phyloP scores from a whole-genome alignment of 92 coral and sea anemone genomes.

The Muricea muricata region DNA sequence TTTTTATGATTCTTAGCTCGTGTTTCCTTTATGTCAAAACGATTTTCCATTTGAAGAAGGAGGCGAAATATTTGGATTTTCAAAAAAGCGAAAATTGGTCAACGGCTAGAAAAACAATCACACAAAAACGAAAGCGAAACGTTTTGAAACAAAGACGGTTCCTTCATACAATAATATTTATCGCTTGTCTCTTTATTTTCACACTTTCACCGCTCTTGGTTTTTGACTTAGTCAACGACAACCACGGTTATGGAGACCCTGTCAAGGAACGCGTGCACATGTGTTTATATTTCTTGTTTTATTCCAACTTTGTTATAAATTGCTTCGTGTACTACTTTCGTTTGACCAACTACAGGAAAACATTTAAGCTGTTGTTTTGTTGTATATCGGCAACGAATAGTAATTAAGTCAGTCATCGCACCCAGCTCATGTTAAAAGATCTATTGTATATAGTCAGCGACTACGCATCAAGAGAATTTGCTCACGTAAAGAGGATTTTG shows the following conservation, averaged over 20 bases:
- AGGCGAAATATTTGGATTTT: background rate
- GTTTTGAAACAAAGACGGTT: background rate
- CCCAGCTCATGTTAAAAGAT: no score
- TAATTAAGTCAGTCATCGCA: no score
- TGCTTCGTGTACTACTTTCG: constrained; percentile 43
- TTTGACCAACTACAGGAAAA: constrained; percentile 43
- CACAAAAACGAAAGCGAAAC: background rate
- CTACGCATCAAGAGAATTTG: no score
- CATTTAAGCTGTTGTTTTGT: background rate
- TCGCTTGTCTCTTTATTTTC: background rate
- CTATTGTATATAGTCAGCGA: no score
- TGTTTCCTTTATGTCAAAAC: background rate
- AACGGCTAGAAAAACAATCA: background rate
- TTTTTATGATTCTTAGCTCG: background rate
- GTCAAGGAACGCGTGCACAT: background rate
- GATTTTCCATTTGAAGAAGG: background rate
- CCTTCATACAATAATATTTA: background rate
- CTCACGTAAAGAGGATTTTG: no score
- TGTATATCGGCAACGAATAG: background rate
- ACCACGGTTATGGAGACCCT: background rate
- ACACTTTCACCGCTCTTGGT: background rate
- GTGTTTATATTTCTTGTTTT: background rate
- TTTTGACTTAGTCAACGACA: background rate
- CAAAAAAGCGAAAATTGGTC: background rate
- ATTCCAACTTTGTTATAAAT: constrained; percentile 20